These are phyloP conservation scores for Cheilosia impressa DNA, from an alignment of 2,888 invertebrate genomes.

Conservation along the genomic window DNA sequence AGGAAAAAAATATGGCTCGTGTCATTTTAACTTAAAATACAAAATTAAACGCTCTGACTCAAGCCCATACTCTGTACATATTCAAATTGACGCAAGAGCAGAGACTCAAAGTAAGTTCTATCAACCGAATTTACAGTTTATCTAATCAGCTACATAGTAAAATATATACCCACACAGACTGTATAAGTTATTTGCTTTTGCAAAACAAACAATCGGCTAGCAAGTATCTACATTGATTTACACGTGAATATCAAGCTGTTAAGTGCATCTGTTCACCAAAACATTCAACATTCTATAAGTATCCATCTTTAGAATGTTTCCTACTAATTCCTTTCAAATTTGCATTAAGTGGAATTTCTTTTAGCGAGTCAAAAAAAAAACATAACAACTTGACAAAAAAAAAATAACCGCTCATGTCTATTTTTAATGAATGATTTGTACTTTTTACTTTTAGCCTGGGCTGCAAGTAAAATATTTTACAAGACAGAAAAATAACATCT, in stretches of 20 bases:
- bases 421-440: slow-evolving; percentile 50
- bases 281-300: slow-evolving; percentile 1
- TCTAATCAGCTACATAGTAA: slow-evolving; percentile 17
- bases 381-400: slow-evolving; percentile 6
- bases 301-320: not conserved
- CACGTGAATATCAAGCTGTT: slow-evolving; percentile 19
- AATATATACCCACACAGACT: slow-evolving; percentile 6
- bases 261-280: slow-evolving; percentile 12
- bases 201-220: slow-evolving; percentile 21
- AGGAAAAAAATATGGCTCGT: too few relatives aligned
- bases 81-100: too few relatives aligned
- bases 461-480: not conserved
- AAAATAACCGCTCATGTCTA: slow-evolving; percentile 37
- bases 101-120: not conserved
- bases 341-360: slow-evolving; percentile 21
- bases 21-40: too few relatives aligned
- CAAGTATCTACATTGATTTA: not conserved
- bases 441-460: not conserved
- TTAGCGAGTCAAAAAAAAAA: not conserved
- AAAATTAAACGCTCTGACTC: too few relatives aligned
- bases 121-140: slow-evolving; percentile 5
- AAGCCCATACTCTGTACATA: too few relatives aligned
- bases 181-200: not conserved
- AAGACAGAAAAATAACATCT: not conserved
- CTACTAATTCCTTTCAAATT: slow-evolving; percentile 7